Percentiles rank a stretch among this genome's conserved stretches.
Conservation (phyloP, 2,888 invertebrate genomes). For the Clistopyga incitator region DNA sequence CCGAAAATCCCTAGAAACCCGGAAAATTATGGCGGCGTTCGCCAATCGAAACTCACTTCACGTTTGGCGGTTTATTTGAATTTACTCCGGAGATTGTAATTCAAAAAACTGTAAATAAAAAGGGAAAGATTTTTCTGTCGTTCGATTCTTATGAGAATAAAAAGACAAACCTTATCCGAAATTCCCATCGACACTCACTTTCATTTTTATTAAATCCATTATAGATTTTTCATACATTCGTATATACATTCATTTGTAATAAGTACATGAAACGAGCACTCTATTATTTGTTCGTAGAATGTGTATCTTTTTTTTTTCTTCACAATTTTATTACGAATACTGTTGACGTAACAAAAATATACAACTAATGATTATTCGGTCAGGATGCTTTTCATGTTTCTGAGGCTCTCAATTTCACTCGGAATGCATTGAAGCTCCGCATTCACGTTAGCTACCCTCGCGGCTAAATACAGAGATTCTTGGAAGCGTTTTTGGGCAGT, state of each 20-base stretch:
- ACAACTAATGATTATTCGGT: slow-evolving; percentile 28
- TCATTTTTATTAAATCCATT: too few species aligned
- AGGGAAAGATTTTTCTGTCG: too few species aligned
- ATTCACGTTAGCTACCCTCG: slow-evolving; percentile 90
- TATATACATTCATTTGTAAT: not conserved
- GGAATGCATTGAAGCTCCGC: slow-evolving; percentile 85
- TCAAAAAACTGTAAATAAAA: too few species aligned
- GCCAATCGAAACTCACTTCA: not conserved
- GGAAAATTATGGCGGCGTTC: not conserved
- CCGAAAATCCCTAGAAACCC: slow-evolving; percentile 11
- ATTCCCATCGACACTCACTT: too few species aligned
- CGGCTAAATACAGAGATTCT: slow-evolving; percentile 88
- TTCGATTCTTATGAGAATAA: too few species aligned
- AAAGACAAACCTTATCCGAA: too few species aligned
- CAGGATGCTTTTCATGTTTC: slow-evolving; percentile 70
- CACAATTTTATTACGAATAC: slow-evolving; percentile 51
- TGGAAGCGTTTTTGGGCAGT: slow-evolving; percentile 91
- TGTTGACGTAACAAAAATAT: slow-evolving; percentile 4
- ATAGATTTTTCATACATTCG: too few species aligned
- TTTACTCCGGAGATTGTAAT: not conserved
- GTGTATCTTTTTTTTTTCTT: not conserved
- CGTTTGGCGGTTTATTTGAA: not conserved
- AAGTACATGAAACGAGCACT: not conserved
- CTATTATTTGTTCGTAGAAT: not conserved
- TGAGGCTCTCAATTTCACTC: slow-evolving; percentile 79